phyloP scores from a whole-genome alignment of 2,888 invertebrate genomes.

The Omphaloscelis lunosa region DNA sequence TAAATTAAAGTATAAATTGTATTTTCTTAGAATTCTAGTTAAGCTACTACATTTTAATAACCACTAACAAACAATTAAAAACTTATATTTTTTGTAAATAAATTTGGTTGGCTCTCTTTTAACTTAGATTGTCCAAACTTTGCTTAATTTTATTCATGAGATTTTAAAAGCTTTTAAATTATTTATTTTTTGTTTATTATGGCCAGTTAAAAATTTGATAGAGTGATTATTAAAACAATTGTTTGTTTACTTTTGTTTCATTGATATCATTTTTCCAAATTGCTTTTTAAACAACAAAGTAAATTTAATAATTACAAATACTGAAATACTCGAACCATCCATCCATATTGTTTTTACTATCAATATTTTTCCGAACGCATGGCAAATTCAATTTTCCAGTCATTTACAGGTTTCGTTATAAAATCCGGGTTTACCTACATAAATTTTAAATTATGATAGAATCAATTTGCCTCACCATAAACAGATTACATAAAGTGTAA shows the following conservation, averaged over 20 bases:
- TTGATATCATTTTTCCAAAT: background rate
- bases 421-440: background rate
- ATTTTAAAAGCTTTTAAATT: constrained; percentile 17
- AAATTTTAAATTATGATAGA: background rate
- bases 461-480: background rate
- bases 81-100: constrained; percentile 34
- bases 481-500: background rate
- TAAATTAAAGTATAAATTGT: constrained; percentile 9
- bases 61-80: constrained; percentile 48
- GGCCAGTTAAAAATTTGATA: background rate
- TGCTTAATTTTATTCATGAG: constrained; percentile 37
- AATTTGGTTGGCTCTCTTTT: constrained; percentile 19
- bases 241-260: background rate
- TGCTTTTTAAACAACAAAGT: background rate
- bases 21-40: background rate
- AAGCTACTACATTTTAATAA: constrained; percentile 12
- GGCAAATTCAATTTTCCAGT: constrained; percentile 4
- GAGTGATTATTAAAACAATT: background rate
- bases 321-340: background rate
- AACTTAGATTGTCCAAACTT: constrained; percentile 42
- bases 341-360: background rate
- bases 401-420: background rate
- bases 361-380: constrained; percentile 15
- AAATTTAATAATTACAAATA: background rate
- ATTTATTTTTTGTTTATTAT: background rate